Base-by-base conservation (phyloP, 2,113 vertebrate species). In the Propithecus coquereli region DNA sequence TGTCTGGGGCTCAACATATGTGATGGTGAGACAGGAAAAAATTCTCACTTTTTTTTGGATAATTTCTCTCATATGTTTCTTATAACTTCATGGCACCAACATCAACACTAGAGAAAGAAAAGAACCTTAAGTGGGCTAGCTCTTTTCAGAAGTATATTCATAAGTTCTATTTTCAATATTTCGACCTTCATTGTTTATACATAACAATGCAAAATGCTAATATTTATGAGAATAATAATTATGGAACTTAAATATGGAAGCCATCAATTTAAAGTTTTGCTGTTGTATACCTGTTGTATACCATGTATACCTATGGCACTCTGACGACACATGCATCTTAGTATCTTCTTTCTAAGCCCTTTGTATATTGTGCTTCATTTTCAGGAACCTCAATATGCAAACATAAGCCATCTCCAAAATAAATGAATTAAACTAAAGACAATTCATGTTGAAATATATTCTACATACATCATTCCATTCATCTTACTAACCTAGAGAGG, bases 1-100 rank as follows among this genome's bases (percentile, higher is more conserved):
- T 98, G 97, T 98, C 98, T 98, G 97, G 90, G 97, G 95, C 97
- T 98, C 96, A 98, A 89, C 97, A 98, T 97, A 98, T 98, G 98
- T 88, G 98, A 98, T 98, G 93, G 91, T 96, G 98, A 98, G 97
- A 96, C 96, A 98, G 94, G 97, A 97, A 98, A 98, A 98, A 96
- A 98, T 97, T 97, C 96, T 94, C 96, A 84, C 97, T 98, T 97
- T 98, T 98, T 98, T 97, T 98, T 77, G 91, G 87, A 86, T 98
- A 98, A 94, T 98, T 98, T 97, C 92, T 97, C 94, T 98, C 96
- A 87, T 96, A 94, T 98, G 98, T 98, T 98, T 98, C 98, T 98
- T 96, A 98, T 98, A 97, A 98, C 65, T 96, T 97, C 86, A 94
- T 90, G 98, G 98, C 96, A 97, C 96, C 88, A 73, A 63, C 85